Percentiles rank a stretch among this genome's conserved stretches.
Conservation (phyloP, 1,140 invertebrate genomes). For the Harlomillsia oculata region DNA sequence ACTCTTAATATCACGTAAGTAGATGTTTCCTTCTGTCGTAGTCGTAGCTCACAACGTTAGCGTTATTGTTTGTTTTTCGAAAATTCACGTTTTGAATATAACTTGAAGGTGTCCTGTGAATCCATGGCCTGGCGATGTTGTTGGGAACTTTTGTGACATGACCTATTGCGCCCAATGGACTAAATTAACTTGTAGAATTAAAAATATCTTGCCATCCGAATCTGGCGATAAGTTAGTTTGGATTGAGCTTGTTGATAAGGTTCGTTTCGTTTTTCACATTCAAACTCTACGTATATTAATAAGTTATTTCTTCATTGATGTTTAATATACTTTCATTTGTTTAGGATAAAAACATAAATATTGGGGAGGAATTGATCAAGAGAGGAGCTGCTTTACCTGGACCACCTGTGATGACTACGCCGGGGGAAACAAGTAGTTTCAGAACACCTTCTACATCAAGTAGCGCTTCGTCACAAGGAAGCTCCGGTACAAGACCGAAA, state of each 20-base stretch:
- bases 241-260: slow-evolving; percentile 27
- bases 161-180: slow-evolving; percentile 32
- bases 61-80: not conserved
- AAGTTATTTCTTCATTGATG: not conserved
- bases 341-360: slow-evolving; percentile 27
- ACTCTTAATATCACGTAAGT: slow-evolving; percentile 30
- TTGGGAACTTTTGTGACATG: slow-evolving; percentile 23
- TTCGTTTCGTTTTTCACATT: not conserved
- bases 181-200: slow-evolving; percentile 15
- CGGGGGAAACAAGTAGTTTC: no score
- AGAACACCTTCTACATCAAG: no score
- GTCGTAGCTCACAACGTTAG: not conserved
- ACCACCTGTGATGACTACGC: not conserved
- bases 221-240: slow-evolving; percentile 18
- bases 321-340: not conserved
- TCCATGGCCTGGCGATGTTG: slow-evolving; percentile 26
- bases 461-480: no score
- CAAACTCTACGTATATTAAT: not conserved
- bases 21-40: not conserved
- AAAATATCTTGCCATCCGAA: slow-evolving; percentile 7
- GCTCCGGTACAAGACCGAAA: no score
- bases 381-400: slow-evolving; percentile 4
- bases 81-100: not conserved
- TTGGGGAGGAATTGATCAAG: slow-evolving; percentile 21
- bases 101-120: slow-evolving; percentile 12